Conservation (phyloP, 2,888 invertebrate species). For the Ormyrus labotus region DNA sequence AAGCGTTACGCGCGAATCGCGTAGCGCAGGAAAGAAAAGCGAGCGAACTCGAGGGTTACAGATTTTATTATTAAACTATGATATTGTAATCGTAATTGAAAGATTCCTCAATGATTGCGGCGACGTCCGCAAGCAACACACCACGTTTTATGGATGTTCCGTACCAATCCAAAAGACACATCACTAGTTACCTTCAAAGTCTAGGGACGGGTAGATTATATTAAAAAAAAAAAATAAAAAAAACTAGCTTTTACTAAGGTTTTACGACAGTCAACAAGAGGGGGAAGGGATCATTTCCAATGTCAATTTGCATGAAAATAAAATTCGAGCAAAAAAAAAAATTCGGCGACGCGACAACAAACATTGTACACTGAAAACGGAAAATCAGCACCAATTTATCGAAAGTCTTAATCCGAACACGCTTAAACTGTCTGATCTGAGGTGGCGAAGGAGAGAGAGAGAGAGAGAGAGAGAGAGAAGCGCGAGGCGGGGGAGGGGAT, state of each 20-base stretch:
- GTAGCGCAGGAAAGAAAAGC: constrained; percentile 33
- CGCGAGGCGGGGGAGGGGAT: neutral
- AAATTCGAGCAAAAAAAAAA: constrained; percentile 20
- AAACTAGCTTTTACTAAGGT: constrained; percentile 35
- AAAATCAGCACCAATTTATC: constrained; percentile 23
- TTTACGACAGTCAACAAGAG: neutral
- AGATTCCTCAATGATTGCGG: constrained; percentile 42
- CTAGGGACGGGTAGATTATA: constrained; percentile 17
- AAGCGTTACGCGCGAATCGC: constrained; percentile 20
- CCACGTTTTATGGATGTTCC: constrained; percentile 46
- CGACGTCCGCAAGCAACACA: constrained; percentile 14
- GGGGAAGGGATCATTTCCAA: constrained; percentile 26
- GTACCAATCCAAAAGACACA: constrained; percentile 54
- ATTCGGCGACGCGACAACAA: neutral
- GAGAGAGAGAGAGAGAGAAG: neutral
- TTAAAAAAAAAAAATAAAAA: neutral
- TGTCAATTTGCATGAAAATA: constrained; percentile 49
- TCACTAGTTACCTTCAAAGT: constrained; percentile 42
- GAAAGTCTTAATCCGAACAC: constrained; percentile 13
- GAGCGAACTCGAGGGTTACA: constrained; percentile 28
- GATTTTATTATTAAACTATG: constrained; percentile 46
- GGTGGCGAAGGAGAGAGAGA: too few species aligned
- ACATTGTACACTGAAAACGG: neutral
- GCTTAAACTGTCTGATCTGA: constrained; percentile 5
- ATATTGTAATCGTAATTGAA: constrained; percentile 50